These are phyloP conservation scores for Xenus cinereus DNA, from an alignment of 2,113 vertebrate genomes.

Conservation along the genomic window DNA sequence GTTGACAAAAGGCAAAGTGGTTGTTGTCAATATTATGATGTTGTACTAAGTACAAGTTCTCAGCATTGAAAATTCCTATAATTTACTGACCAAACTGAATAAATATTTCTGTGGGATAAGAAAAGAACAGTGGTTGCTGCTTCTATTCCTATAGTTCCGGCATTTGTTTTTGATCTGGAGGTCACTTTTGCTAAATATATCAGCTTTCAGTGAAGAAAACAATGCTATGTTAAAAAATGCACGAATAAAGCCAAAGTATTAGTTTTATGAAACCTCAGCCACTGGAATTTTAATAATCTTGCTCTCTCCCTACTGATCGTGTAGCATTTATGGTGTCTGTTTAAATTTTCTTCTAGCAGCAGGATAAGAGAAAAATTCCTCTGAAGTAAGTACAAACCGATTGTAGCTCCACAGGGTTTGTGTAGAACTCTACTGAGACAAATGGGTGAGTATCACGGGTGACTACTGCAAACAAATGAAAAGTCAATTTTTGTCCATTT, in stretches of 20 bases:
- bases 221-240: not conserved
- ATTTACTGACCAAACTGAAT: conserved; percentile 68
- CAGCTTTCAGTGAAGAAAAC: not conserved
- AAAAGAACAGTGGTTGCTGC: not conserved
- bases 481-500: not conserved
- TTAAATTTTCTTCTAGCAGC: not conserved
- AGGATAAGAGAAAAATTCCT: not conserved
- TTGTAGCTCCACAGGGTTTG: not conserved
- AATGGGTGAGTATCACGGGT: not conserved
- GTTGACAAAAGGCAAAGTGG: conserved; percentile 61
- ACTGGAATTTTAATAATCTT: not conserved
- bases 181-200: not conserved
- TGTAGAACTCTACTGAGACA: not conserved
- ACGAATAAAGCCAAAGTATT: not conserved
- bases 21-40: conserved; percentile 36
- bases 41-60: conserved; percentile 54
- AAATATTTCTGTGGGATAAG: conserved; percentile 64
- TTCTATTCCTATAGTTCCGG: not conserved
- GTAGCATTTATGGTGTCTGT: not conserved
- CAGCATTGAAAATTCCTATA: conserved; percentile 13
- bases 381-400: not conserved
- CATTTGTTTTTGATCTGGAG: not conserved
- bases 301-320: not conserved
- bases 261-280: not conserved
- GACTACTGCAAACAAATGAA: not conserved